Evolutionary conservation across 2,113 vertebrate species (phyloP).

Genomic region (Cichladusa arquata): DNA sequence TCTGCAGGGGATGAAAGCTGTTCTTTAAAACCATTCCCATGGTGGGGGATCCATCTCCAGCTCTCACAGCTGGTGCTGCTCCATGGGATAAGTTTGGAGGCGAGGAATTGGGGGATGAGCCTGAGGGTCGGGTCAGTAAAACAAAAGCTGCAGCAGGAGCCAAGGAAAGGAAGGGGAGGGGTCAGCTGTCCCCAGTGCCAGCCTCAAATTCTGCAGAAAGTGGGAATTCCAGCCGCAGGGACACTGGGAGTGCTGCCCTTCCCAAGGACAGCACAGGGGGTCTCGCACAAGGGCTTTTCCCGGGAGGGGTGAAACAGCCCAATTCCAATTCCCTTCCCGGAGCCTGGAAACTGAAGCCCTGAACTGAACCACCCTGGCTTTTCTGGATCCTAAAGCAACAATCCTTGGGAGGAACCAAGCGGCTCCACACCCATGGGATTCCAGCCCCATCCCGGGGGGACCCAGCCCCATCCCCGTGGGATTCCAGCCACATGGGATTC

Average conservation of each 20-base stretch:
- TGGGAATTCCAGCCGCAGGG: not conserved
- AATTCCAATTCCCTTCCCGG: not conserved
- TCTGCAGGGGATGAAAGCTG: not conserved
- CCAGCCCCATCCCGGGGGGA: not conserved
- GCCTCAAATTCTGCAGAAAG: not conserved
- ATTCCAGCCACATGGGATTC: not conserved
- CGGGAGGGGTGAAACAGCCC: accelerated
- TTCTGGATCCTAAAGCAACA: not conserved
- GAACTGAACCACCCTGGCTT: not conserved
- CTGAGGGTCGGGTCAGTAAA: not conserved
- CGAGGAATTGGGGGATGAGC: not conserved
- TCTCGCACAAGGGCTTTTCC: not conserved
- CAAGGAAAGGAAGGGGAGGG: not conserved
- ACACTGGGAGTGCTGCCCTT: not conserved
- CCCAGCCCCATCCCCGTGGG: no score
- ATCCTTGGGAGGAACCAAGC: not conserved
- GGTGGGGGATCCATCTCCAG: not conserved
- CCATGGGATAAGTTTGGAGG: not conserved
- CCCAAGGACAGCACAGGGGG: not conserved
- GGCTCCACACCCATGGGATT: not conserved
- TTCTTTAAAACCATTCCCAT: not conserved
- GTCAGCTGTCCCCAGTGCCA: not conserved
- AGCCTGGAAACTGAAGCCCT: not conserved
- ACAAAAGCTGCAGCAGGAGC: not conserved
- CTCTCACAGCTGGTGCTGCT: not conserved